phyloP scores from a whole-genome alignment of 2,113 vertebrate genomes.

The Panthera leo region DNA sequence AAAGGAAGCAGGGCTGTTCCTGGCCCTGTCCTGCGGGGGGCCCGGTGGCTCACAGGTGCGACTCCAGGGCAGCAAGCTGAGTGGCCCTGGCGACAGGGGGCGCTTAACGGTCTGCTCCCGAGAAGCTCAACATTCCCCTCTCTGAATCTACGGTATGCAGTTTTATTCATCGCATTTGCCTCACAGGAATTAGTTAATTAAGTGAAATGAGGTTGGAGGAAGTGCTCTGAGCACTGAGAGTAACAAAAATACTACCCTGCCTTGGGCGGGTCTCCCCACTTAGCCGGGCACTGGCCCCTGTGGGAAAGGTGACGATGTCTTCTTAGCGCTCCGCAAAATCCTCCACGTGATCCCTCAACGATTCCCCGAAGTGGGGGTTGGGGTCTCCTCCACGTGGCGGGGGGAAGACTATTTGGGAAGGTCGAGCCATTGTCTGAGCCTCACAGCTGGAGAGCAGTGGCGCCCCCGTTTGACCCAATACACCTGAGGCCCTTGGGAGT shows the following conservation, averaged over 20 bases:
- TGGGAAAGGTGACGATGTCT: not conserved
- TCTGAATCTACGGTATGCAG: no score
- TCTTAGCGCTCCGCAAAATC: not conserved
- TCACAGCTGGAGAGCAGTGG: not conserved
- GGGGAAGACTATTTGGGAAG: not conserved
- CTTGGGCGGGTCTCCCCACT: not conserved
- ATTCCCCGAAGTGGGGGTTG: no score
- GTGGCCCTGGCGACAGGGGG: not conserved
- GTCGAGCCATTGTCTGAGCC: not conserved
- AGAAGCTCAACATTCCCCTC: not conserved
- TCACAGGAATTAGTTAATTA: not conserved
- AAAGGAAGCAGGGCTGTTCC: not conserved
- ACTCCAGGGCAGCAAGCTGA: not conserved
- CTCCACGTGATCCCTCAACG: not conserved
- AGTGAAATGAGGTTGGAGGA: rapidly evolving
- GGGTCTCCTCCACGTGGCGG: not conserved
- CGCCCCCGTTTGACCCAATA: no score
- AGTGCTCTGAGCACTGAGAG: not conserved
- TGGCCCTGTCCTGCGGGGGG: rapidly evolving
- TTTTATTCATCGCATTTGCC: not conserved
- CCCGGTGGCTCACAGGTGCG: rapidly evolving
- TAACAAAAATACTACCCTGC: not conserved
- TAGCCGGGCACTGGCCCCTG: not conserved
- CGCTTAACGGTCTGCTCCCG: not conserved
- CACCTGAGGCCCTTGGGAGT: not conserved